phyloP scores from a whole-genome alignment of 2,888 invertebrate species.

The Orthosia gracilis region DNA sequence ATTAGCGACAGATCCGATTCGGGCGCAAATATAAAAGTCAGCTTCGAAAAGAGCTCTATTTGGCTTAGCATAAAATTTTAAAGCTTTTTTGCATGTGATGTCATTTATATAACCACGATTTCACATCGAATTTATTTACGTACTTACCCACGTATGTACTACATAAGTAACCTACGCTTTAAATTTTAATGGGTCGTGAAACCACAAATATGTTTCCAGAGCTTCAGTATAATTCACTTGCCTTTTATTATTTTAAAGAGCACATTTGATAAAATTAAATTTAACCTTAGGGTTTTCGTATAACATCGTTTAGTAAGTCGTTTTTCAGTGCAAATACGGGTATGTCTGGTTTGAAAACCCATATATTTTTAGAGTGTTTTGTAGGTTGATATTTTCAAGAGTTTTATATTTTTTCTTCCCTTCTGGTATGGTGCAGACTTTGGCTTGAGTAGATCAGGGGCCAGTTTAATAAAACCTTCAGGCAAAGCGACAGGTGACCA shows the following conservation, averaged over 20 bases:
- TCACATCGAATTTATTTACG: not conserved
- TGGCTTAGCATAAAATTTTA: constrained; percentile 2
- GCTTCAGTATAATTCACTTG: too few relatives aligned
- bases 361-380: not conserved
- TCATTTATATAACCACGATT: not conserved
- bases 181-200: too few relatives aligned
- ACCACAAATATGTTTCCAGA: too few relatives aligned
- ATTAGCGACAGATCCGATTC: constrained; percentile 8
- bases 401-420: not conserved
- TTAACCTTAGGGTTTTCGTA: too few relatives aligned
- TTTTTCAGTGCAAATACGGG: too few relatives aligned
- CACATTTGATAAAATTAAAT: too few relatives aligned
- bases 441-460: not conserved
- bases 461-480: too few relatives aligned
- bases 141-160: too few relatives aligned
- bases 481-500: too few relatives aligned
- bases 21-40: not conserved
- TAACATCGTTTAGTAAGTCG: too few relatives aligned
- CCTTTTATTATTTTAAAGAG: too few relatives aligned
- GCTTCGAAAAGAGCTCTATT: not conserved
- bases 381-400: not conserved
- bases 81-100: constrained; percentile 5
- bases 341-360: not conserved
- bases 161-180: too few relatives aligned
- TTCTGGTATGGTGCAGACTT: not conserved